Conservation (phyloP, 2,113 vertebrate species). For the Epinephelus fuscoguttatus region DNA sequence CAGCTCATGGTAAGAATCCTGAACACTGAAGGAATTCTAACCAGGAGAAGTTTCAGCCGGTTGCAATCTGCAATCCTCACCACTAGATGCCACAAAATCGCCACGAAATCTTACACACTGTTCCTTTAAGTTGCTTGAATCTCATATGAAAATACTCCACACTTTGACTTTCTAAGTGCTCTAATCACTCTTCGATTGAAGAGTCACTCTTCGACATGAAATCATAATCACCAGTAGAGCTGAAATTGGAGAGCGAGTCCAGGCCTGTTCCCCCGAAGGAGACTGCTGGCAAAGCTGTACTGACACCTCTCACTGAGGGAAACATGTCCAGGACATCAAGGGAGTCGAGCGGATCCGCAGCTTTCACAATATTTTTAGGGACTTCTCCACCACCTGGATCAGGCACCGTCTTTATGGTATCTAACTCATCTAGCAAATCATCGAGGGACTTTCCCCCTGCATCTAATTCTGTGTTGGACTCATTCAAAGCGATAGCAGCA, state of each 20-base stretch:
- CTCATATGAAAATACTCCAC: no score
- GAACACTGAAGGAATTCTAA: no score
- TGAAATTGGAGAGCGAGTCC: slow-evolving; percentile 74
- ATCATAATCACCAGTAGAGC: slow-evolving; percentile 67
- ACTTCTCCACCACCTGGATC: not conserved
- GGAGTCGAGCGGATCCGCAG: slow-evolving; percentile 44
- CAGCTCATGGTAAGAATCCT: no score
- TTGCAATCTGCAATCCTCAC: no score
- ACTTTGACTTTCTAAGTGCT: no score
- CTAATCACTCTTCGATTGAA: not conserved
- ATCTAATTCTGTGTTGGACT: not conserved
- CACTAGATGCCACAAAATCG: no score
- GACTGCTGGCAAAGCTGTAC: slow-evolving; percentile 62
- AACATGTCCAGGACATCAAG: slow-evolving; percentile 87
- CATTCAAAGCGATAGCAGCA: not conserved
- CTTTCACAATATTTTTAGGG: not conserved
- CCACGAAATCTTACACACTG: no score
- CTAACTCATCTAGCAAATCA: slow-evolving; percentile 46
- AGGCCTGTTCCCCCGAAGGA: slow-evolving; percentile 52
- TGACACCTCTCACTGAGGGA: slow-evolving; percentile 72
- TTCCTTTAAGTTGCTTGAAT: no score
- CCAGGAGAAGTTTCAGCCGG: no score
- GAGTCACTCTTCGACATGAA: no score
- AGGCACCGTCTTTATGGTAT: not conserved
- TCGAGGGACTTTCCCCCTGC: slow-evolving; percentile 17